A percentile compares a stretch with the other conserved stretches of the same genome.
Conservation (phyloP, 2,888 invertebrate species). For the Caenorhabditis sulstoni region DNA sequence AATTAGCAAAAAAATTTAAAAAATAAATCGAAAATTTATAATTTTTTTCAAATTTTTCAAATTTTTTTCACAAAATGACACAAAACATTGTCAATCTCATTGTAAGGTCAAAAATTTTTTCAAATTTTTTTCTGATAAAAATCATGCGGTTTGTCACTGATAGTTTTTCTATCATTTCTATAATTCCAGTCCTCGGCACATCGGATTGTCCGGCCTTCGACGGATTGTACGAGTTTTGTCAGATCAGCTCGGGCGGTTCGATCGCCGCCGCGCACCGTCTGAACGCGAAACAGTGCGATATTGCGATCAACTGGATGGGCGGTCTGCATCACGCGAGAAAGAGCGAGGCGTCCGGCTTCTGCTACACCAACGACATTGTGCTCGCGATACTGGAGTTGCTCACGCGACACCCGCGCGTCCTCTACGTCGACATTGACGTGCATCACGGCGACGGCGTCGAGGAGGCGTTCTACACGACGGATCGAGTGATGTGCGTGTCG, state of each 20-base stretch:
- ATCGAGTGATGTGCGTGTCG: conserved; percentile 98
- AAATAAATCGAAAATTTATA: no score
- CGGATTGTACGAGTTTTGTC: conserved; percentile 98
- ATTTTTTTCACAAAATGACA: no score
- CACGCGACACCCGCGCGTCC: conserved; percentile 86
- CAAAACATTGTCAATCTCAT: no score
- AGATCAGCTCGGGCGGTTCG: conserved; percentile 97
- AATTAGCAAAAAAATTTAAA: no score
- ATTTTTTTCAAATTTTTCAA: no score
- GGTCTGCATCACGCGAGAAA: conserved; percentile 99
- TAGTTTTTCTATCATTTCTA: background rate
- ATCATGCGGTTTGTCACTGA: background rate
- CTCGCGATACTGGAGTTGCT: conserved; percentile 95
- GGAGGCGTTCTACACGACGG: conserved; percentile 90
- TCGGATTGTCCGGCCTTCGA: conserved; percentile 99
- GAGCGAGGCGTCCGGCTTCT: conserved; percentile 91
- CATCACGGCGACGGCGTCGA: conserved; percentile 99
- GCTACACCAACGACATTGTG: conserved; percentile 99
- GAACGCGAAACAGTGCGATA: conserved; percentile 98
- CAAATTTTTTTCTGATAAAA: no score
- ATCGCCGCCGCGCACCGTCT: conserved; percentile 97
- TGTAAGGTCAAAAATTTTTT: no score
- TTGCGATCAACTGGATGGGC: conserved; percentile 99
- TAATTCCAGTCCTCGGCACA: conserved; percentile 82
- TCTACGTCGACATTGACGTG: conserved; percentile 99